These are phyloP conservation scores for Esperia sulphurella DNA, from an alignment of 2,888 invertebrate genomes.

Conservation along the genomic window DNA sequence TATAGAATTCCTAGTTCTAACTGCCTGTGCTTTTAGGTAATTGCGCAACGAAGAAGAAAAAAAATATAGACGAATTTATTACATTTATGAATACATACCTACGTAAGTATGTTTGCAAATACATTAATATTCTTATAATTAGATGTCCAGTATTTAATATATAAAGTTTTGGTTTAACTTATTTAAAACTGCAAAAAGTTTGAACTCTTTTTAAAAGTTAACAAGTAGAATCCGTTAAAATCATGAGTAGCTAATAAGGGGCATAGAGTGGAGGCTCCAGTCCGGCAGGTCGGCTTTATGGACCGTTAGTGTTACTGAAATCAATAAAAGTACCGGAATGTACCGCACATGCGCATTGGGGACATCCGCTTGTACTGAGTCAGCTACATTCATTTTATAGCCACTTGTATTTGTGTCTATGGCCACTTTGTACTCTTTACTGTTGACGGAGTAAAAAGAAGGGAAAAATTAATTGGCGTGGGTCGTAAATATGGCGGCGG, in stretches of 20 bases:
- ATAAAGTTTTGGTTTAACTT: not conserved
- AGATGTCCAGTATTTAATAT: no score
- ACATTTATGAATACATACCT: no score
- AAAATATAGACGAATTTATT: no score
- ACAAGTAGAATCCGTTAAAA: slow-evolving; percentile 65
- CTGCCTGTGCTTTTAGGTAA: no score
- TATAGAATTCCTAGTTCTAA: no score
- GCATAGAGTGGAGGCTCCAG: slow-evolving; percentile 64
- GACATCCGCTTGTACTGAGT: slow-evolving; percentile 60
- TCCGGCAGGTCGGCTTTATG: slow-evolving; percentile 76
- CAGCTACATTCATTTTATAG: slow-evolving; percentile 78
- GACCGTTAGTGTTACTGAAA: slow-evolving; percentile 84
- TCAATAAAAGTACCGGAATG: slow-evolving; percentile 83
- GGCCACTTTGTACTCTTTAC: slow-evolving; percentile 70
- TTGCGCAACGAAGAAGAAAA: no score
- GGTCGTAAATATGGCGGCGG: slow-evolving; percentile 43
- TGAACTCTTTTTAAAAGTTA: slow-evolving; percentile 55
- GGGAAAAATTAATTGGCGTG: slow-evolving; percentile 55
- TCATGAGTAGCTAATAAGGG: slow-evolving; percentile 76
- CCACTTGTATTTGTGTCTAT: slow-evolving; percentile 78
- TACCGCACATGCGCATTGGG: slow-evolving; percentile 76
- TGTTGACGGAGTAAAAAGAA: slow-evolving; percentile 62
- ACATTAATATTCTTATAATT: no score
- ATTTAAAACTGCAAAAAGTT: not conserved
- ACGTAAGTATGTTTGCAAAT: no score